phyloP scores from a whole-genome alignment of 2,113 vertebrate genomes.

The Oenanthe melanoleuca region DNA sequence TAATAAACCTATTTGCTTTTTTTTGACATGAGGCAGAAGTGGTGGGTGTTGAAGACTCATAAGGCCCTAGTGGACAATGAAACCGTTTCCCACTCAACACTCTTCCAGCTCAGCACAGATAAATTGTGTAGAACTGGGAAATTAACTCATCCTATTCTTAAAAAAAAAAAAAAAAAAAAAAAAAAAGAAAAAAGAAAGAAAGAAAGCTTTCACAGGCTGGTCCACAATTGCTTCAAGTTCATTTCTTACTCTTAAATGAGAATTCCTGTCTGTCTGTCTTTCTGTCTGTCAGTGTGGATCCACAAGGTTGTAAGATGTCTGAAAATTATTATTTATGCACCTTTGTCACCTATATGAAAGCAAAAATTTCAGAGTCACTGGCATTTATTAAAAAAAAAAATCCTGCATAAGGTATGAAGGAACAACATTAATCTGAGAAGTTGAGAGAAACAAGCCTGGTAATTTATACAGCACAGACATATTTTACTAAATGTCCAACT shows the following conservation, averaged over 20 bases:
- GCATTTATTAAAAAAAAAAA: neutral
- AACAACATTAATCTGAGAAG: neutral
- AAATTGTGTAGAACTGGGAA: slow-evolving; percentile 79
- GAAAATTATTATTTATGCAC: neutral
- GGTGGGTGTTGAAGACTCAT: slow-evolving; percentile 83
- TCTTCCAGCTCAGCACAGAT: slow-evolving; percentile 77
- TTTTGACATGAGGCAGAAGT: slow-evolving; percentile 85
- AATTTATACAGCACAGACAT: neutral
- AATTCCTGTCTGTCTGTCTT: slow-evolving; percentile 44
- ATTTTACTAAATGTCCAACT: neutral
- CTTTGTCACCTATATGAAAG: neutral
- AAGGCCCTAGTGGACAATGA: slow-evolving; percentile 80
- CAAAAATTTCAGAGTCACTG: neutral
- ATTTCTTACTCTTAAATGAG: neutral
- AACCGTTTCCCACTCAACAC: slow-evolving; percentile 85
- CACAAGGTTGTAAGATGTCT: neutral
- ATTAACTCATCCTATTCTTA: slow-evolving; percentile 76
- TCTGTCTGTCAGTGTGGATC: neutral
- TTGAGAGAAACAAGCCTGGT: neutral
- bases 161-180: neutral
- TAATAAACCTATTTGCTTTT: slow-evolving; percentile 84
- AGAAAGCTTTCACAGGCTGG: neutral
- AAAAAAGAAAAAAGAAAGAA: neutral
- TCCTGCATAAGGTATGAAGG: neutral
- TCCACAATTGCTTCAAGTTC: rapidly evolving